These are phyloP conservation scores for Matsumurasca onukii DNA, from an alignment of 1,140 invertebrate species.

Conservation along the genomic window DNA sequence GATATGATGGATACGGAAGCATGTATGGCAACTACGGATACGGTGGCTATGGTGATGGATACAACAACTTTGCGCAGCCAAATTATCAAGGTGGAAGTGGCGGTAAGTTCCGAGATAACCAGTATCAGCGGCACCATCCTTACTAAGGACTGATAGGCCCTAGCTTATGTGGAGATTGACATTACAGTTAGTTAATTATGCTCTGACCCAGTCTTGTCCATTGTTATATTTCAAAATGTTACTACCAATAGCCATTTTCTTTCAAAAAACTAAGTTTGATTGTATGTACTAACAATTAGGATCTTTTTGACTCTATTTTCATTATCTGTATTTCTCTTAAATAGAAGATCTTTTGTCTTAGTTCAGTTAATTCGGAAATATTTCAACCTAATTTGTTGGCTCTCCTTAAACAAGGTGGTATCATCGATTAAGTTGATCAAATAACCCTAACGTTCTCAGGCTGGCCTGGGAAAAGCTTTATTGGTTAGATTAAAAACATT, in stretches of 20 bases:
- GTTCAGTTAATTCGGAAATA: no score
- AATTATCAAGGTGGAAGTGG: conserved; percentile 41
- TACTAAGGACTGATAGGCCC: conserved; percentile 33
- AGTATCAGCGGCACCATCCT: conserved; percentile 39
- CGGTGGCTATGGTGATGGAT: conserved; percentile 49
- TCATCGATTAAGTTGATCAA: no score
- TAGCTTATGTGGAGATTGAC: background rate
- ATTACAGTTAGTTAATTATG: background rate
- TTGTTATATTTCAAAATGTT: background rate
- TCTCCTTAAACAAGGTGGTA: no score
- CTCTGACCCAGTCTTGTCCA: background rate
- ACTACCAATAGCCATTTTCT: background rate
- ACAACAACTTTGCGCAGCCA: conserved; percentile 39
- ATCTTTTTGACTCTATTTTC: background rate
- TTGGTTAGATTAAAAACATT: no score
- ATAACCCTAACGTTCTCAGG: no score
- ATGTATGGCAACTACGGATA: conserved; percentile 43
- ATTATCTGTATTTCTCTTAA: no score
- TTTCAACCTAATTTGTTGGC: no score
- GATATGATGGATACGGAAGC: conserved; percentile 44
- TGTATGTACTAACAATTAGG: background rate
- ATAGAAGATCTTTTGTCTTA: no score
- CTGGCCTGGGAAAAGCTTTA: no score
- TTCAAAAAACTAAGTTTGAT: background rate
- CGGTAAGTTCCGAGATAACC: conserved; percentile 40